phyloP scores from a whole-genome alignment of 2,797 vertebrate genomes.

The Danio jaintianensis region DNA sequence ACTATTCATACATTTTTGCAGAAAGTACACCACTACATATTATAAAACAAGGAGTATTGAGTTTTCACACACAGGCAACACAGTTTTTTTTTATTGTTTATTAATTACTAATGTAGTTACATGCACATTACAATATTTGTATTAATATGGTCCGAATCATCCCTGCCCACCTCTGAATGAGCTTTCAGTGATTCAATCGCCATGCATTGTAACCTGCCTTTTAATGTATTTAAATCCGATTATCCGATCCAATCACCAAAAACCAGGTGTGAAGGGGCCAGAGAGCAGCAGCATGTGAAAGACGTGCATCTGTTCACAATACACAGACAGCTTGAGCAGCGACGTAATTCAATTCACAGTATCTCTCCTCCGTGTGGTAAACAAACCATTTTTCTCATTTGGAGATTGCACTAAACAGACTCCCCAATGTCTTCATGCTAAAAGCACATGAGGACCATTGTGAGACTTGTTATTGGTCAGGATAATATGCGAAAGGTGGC shows the following conservation, averaged over 20 bases:
- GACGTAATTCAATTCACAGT: constrained; percentile 56
- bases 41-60: too few relatives aligned
- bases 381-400: constrained; percentile 62
- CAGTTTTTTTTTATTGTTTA: not conserved
- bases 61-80: too few relatives aligned
- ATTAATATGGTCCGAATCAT: not conserved
- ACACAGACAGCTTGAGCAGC: constrained; percentile 40
- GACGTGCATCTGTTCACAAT: constrained; percentile 37
- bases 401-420: constrained; percentile 48
- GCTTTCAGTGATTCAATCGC: not conserved
- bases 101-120: not conserved
- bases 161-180: not conserved
- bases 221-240: not conserved
- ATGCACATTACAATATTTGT: not conserved
- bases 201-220: not conserved
- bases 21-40: too few relatives aligned
- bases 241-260: not conserved
- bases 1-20: too few relatives aligned
- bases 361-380: constrained; percentile 55
- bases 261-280: constrained; percentile 22
- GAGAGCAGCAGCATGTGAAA: constrained; percentile 15
- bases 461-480: constrained; percentile 47
- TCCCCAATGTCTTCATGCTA: constrained; percentile 36
- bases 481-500: constrained; percentile 19
- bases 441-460: constrained; percentile 42